Base-by-base conservation (phyloP, 2,113 vertebrate species). In the Antechinus stuartii region DNA sequence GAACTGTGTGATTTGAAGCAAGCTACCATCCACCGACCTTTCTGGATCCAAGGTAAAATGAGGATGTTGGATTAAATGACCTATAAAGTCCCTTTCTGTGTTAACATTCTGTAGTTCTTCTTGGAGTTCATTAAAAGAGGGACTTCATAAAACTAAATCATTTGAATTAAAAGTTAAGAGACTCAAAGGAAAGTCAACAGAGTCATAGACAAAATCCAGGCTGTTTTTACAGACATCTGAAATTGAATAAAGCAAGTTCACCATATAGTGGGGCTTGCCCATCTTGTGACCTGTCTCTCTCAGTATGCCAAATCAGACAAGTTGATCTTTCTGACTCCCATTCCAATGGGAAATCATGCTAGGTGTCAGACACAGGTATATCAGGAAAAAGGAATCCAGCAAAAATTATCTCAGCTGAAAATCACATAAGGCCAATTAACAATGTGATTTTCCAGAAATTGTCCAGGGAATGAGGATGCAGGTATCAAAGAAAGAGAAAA, bases 81-180 rank as follows among this genome's bases (percentile, higher is more conserved):
- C 68, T 84, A 84, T 42, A 84, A 84, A 42, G 35, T 42, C 68
- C 68, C 16, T 42, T 84, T 84, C 35, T 84, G 35, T n/a, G 68
- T 84, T 84, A 84, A 84, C 68, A 84, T 84, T 84, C 68, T 84
- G 68, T 84, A 84, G 35, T 84, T 84, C 35, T 84, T 84, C 68
- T 84, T 84, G n/a, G 68, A 84, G 35, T 84, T 84, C 68, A 84
- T 84, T 76, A 84, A 84, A 84, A 84, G 68, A 84, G 19, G 68
- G 68, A 16, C 16, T 46, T 92, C 57, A 54, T 93, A 54, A 93
- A 55, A 91, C 47, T 25, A 14, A 90, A 42, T 52, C 30, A 93
- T 35, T 27, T 53, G 8, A 26, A 92, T 55, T 91, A 91, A 95
- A 96, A 90, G 68, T 92, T 55, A 76, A 91, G 95, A 4, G 30